Percentiles rank a stretch among this genome's conserved stretches.
These are phyloP conservation scores for Drosophila melanocephala DNA, from an alignment of 2,888 invertebrate species.

Conservation along the genomic window DNA sequence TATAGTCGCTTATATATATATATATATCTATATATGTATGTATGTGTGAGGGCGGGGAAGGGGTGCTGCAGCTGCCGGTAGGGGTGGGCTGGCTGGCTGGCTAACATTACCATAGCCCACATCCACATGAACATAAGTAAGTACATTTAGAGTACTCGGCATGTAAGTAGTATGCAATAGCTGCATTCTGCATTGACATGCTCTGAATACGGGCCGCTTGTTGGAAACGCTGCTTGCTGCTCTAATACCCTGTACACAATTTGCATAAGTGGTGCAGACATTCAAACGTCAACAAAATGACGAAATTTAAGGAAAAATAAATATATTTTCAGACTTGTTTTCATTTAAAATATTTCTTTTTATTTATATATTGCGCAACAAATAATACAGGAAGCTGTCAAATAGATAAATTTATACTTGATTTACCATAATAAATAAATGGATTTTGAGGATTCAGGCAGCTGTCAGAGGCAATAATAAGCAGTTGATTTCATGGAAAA, in stretches of 20 bases:
- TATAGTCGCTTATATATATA: slow-evolving; percentile 29
- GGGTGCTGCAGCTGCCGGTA: slow-evolving; percentile 31
- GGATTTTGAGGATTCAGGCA: not conserved
- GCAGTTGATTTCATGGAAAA: not conserved
- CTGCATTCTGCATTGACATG: slow-evolving; percentile 77
- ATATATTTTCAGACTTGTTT: not conserved
- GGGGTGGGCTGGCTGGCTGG: slow-evolving; percentile 47
- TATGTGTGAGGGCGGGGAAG: slow-evolving; percentile 15
- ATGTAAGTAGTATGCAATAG: slow-evolving; percentile 50
- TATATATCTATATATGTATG: slow-evolving; percentile 1
- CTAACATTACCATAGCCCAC: slow-evolving; percentile 77
- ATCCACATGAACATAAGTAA: slow-evolving; percentile 35
- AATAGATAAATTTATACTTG: not conserved
- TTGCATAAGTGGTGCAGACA: not conserved
- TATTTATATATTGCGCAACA: not conserved
- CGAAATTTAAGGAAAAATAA: not conserved
- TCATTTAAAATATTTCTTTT: not conserved
- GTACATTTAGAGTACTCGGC: slow-evolving; percentile 27
- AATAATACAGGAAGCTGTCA: not conserved
- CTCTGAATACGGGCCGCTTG: slow-evolving; percentile 72
- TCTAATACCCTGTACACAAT: slow-evolving; percentile 38
- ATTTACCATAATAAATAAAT: not conserved
- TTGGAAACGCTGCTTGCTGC: slow-evolving; percentile 47
- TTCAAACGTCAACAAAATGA: not conserved
- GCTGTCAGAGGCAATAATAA: not conserved